Base-by-base conservation (phyloP, 2,797 vertebrate species). In the Rhabdomys pumilio region DNA sequence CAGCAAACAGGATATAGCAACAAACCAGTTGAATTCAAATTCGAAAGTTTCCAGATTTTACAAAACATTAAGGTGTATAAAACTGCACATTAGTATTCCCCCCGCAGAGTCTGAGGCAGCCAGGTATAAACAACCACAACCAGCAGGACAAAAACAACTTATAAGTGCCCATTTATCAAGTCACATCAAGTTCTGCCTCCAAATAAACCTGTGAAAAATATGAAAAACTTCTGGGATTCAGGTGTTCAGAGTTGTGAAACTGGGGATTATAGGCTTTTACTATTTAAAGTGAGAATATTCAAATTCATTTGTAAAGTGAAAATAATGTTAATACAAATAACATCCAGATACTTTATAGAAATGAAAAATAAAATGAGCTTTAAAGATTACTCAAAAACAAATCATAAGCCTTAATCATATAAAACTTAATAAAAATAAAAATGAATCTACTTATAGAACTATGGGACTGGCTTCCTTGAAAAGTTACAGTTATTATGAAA, bases 401-500 rank as follows among this genome's bases (percentile, higher is more conserved):
- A 83, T 75, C n/a, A 55, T 69, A 97, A 96, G 47, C 67, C 89
- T 83, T 65, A 94, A 94, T 87, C 44, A 89, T 73, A 89, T 55
- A 90, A 94, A 65, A 93, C 34, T 61, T 93, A 93, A 77, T 67
- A 24, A 97, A 97, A 97, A 93, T 80, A 24, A 97, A 97, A 97
- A 93, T 80, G 24, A 91, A 81, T 90, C 31, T 57, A 50, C 77
- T 88, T 90, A 95, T 50, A 7, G 47, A 86, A 90, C 12, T 94
- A 3, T 93, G 96, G 61, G 34, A 85, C 65, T 82, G 47, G 22
- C 14, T 94, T 92, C 29, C 69, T 89, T 92, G 72, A 93, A 95
- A 91, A 85, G 55, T 97, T 41, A 55, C 2, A 63, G 67, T 87
- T 94, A 41, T 89, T 94, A 29, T 31, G 84, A 22, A 80, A 94